Conservation (phyloP, 2,797 vertebrate genomes). For the Pseudochaenichthys georgianus region DNA sequence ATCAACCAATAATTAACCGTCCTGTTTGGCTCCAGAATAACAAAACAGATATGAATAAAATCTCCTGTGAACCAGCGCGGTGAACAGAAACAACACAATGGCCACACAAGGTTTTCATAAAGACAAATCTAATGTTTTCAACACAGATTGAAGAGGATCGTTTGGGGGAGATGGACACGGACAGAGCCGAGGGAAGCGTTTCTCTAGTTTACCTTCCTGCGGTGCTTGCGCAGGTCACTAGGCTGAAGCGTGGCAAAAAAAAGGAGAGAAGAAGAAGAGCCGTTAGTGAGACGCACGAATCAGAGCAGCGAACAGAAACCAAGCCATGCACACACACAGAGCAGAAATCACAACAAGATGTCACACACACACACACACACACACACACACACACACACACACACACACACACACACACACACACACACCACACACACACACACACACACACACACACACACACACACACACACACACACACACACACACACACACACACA, state of each 20-base stretch:
- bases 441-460: not conserved
- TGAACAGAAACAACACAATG: not conserved
- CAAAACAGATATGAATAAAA: no score
- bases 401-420: not conserved
- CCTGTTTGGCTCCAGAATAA: not conserved
- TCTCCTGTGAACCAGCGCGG: no score
- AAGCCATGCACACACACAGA: conserved; percentile 59
- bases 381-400: not conserved
- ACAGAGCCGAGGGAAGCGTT: conserved; percentile 32
- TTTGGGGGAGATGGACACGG: not conserved
- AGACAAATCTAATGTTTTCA: not conserved
- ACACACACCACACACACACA: not conserved
- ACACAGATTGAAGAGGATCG: not conserved
- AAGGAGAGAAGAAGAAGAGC: conserved; percentile 68
- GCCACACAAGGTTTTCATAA: not conserved
- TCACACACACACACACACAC: not conserved
- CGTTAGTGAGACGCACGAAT: conserved; percentile 75
- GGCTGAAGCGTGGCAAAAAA: conserved; percentile 94
- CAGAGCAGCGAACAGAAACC: conserved; percentile 39
- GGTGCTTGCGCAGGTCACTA: conserved; percentile 99
- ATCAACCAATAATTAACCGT: not conserved
- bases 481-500: not conserved
- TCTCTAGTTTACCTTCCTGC: conserved; percentile 95
- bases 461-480: conserved; percentile 36
- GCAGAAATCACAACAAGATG: conserved; percentile 24